Conservation (phyloP, 2,888 invertebrate species). For the Drosophila pullipes region DNA sequence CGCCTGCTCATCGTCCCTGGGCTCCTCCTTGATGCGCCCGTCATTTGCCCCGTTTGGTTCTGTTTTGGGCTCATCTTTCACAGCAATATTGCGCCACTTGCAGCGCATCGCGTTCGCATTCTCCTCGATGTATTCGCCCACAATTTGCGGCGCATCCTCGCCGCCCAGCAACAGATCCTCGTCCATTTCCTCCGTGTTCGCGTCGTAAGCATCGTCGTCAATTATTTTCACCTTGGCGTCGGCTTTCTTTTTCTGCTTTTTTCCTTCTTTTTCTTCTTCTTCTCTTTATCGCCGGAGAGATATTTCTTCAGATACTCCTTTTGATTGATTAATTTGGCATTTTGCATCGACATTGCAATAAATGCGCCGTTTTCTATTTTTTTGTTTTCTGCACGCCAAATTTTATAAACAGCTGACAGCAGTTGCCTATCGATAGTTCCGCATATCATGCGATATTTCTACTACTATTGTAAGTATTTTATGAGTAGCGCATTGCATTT, state of each 20-base stretch:
- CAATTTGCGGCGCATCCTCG: conserved; percentile 97
- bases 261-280: conserved; percentile 88
- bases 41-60: conserved; percentile 34
- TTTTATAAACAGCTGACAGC: conserved; percentile 3
- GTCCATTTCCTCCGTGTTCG: conserved; percentile 86
- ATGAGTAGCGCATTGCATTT: neutral
- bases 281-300: conserved; percentile 88
- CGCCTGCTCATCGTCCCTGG: conserved; percentile 38
- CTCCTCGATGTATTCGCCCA: conserved; percentile 93
- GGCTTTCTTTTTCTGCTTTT: conserved; percentile 57
- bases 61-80: conserved; percentile 66
- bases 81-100: conserved; percentile 84
- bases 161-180: conserved; percentile 89
- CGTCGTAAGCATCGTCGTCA: conserved; percentile 90
- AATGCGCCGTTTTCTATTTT: neutral
- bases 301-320: conserved; percentile 93
- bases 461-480: neutral
- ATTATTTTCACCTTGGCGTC: conserved; percentile 91
- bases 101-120: conserved; percentile 88
- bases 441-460: neutral
- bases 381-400: conserved; percentile 7
- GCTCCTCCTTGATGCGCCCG: conserved; percentile 49
- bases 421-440: conserved; percentile 23
- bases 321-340: conserved; percentile 87
- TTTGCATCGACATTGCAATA: conserved; percentile 69